Base-by-base conservation (phyloP, 2,888 invertebrate species). In the Caenorhabditis wallacei region DNA sequence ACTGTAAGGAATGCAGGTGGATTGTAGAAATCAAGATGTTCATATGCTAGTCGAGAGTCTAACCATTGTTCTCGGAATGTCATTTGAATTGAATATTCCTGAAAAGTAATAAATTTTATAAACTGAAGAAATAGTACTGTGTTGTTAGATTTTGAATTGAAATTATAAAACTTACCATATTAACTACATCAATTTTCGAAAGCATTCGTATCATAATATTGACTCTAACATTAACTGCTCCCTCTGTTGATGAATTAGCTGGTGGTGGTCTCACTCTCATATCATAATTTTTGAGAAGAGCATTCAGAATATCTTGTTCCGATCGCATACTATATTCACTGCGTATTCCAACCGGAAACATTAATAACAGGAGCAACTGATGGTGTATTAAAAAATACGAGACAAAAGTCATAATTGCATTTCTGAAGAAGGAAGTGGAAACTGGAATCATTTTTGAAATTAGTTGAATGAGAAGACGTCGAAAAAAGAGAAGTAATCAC, bases 121-220 rank as follows among this genome's bases (percentile, higher is more conserved):
- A n/a, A n/a, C n/a, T n/a, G n/a, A n/a, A n/a, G n/a, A n/a, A n/a
- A n/a, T n/a, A n/a, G n/a, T n/a, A n/a, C n/a, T n/a, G n/a, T n/a
- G n/a, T n/a, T n/a, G n/a, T n/a, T n/a, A 35, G 35, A 35, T 35
- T 35, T n/a, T n/a, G n/a, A n/a, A n/a, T 35, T 35, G 35, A 35
- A 35, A 10, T 35, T 35, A 7, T 35, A 35, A 10, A 35, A 35
- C 96, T 96, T 95, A 97, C 97, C 97, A 97, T 97, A 94, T 97
- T 97, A 94, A 96, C 97, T 95, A 97, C 97, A 95, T 97, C 97
- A 94, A 97, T 97, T 93, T 97, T 97, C 93, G 96, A 96, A 93
- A 97, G 96, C 95, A 96, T 96, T 95, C 97, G 95, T 94, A 97
- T 96, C 95, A 96, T 96, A 94, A 97, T 95, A 95, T 97, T 97